phyloP scores from a whole-genome alignment of 1,140 invertebrate genomes.

The Drosophila rufa region DNA sequence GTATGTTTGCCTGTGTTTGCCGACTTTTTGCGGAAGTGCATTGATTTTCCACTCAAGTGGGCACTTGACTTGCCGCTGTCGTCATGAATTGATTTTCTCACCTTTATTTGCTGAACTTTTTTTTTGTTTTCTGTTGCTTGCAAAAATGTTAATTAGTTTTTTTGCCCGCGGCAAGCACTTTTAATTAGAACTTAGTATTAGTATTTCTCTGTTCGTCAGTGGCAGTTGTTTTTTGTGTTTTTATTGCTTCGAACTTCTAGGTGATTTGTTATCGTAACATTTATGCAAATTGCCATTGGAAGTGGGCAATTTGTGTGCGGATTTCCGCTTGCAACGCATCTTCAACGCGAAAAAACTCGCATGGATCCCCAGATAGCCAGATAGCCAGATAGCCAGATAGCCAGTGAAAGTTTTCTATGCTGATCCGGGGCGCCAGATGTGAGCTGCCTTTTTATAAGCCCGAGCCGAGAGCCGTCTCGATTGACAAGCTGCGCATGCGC shows the following conservation, averaged over 20 bases:
- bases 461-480: slow-evolving; percentile 11
- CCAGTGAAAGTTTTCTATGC: slow-evolving; percentile 79
- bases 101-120: slow-evolving; percentile 60
- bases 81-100: slow-evolving; percentile 74
- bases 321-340: slow-evolving; percentile 67
- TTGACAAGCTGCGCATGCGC: slow-evolving; percentile 75
- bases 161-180: slow-evolving; percentile 48
- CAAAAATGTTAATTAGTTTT: slow-evolving; percentile 76
- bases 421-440: slow-evolving; percentile 37
- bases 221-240: slow-evolving; percentile 15
- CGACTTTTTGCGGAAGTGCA: slow-evolving; percentile 74
- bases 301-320: slow-evolving; percentile 65
- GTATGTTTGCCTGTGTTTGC: slow-evolving; percentile 40
- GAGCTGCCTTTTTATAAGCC: slow-evolving; percentile 38
- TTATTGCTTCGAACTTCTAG: slow-evolving; percentile 10
- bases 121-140: slow-evolving; percentile 16
- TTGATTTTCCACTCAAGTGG: slow-evolving; percentile 81
- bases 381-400: slow-evolving; percentile 31
- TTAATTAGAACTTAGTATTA: slow-evolving; percentile 73
- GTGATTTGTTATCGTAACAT: slow-evolving; percentile 69
- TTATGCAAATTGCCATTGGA: slow-evolving; percentile 75
- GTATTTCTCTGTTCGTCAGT: slow-evolving; percentile 31
- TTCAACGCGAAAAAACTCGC: slow-evolving; percentile 23
- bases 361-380: slow-evolving; percentile 7
- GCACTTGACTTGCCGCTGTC: slow-evolving; percentile 60